These are phyloP conservation scores for Cladorhizidae sp. DNA, from an alignment of 37 sponge, comb jelly and placozoan species.

Conservation along the genomic window DNA sequence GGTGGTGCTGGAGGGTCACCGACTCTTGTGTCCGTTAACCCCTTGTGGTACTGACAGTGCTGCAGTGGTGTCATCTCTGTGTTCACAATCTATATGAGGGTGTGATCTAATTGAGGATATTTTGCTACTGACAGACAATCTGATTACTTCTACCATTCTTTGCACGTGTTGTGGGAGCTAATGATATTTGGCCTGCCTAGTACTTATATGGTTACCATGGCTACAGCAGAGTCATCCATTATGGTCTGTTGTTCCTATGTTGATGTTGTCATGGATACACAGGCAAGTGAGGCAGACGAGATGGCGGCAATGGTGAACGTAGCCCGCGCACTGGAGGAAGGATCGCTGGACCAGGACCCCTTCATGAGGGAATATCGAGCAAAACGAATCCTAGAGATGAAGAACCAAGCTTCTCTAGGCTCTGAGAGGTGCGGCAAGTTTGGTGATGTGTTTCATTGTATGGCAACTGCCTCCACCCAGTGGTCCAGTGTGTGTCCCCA, in stretches of 20 bases:
- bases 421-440: constrained; percentile 19
- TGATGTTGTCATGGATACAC: too few species aligned
- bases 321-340: constrained; percentile 42
- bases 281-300: constrained; percentile 9
- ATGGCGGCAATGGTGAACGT: constrained; percentile 31
- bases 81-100: too few species aligned
- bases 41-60: too few species aligned
- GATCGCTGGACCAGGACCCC: constrained; percentile 41
- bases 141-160: too few species aligned
- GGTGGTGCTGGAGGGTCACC: too few species aligned
- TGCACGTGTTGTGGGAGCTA: too few species aligned
- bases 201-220: neutral
- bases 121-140: too few species aligned
- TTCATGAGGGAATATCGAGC: constrained; percentile 70
- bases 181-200: too few species aligned
- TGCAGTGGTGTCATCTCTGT: too few species aligned
- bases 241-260: neutral
- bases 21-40: too few species aligned
- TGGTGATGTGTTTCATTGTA: neutral
- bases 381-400: constrained; percentile 59
- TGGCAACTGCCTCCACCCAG: neutral
- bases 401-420: constrained; percentile 53
- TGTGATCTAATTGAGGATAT: too few species aligned
- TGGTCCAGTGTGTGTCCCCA: too few species aligned
- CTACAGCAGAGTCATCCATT: neutral